Conservation (phyloP, 30 jellyfish, hydroid and myxozoan genomes). For the Rhopilema esculentum region DNA sequence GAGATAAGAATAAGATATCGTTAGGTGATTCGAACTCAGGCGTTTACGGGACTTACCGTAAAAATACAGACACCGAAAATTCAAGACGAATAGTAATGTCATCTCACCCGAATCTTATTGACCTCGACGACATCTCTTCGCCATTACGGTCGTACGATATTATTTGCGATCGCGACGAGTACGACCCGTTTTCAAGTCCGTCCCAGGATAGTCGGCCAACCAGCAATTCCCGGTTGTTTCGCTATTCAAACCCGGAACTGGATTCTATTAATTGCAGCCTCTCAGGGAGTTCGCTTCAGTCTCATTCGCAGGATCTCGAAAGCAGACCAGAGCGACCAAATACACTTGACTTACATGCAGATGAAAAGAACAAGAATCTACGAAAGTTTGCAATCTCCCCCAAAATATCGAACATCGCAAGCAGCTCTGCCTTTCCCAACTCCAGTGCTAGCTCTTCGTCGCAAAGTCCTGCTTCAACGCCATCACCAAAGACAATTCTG, state of each 20-base stretch:
- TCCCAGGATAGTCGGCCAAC: constrained; percentile 61
- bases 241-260: constrained; percentile 68
- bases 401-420: constrained; percentile 31
- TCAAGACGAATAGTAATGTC: constrained; percentile 41
- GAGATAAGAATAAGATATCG: constrained; percentile 63
- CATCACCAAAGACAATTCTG: constrained; percentile 84
- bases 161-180: constrained; percentile 76
- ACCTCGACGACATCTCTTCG: constrained; percentile 68
- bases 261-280: constrained; percentile 62
- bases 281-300: constrained; percentile 52
- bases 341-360: constrained; percentile 78
- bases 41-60: constrained; percentile 92
- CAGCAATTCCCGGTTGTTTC: constrained; percentile 32
- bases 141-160: constrained; percentile 66
- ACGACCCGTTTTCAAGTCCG: constrained; percentile 74
- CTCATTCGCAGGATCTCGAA: constrained; percentile 44
- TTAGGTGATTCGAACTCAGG: constrained; percentile 56
- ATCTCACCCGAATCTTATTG: constrained; percentile 75
- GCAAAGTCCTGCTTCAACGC: constrained; percentile 98
- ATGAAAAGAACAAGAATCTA: constrained; percentile 23
- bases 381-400: constrained; percentile 57
- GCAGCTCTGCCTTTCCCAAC: constrained; percentile 86
- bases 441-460: constrained; percentile 94
- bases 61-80: constrained; percentile 30
- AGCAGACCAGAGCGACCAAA: constrained; percentile 82